Evolutionary conservation across 2,113 vertebrate species (phyloP), one percentile per base, ranked within the genome.

Genomic region (Polypterus bichir): DNA sequence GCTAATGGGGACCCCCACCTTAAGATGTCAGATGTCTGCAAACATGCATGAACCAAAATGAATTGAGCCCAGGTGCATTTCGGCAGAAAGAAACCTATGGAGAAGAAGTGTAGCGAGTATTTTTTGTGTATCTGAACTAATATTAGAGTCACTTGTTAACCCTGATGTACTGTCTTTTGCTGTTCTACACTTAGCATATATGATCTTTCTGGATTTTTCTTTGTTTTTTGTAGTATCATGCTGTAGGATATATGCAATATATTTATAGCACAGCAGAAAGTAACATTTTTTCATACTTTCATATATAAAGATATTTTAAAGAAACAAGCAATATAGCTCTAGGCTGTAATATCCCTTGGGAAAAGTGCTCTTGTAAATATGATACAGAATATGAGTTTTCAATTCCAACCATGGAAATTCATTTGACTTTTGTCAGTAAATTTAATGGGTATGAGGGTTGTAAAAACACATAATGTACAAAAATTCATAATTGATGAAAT

Each of bases 401-500:
- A 56, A 60, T 9, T 59, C 49, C 45, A 59, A 54, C 65, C 27
- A 5, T n/a, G 44, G 5, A 49, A 62, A 68, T 60, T 59, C 57
- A 60, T 62, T 63, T 55, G 27, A 60, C 54, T 57, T 63, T 70
- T 66, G 63, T 63, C 64, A 67, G 65, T 64, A 9, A 51, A 66
- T 65, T 64, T 53, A 54, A 58, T 62, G 63, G 63, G 70, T 57
- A 49, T 7, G 5, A 44, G 52, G 59, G 60, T 51, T 27, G 47
- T 45, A 47, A 61, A 68, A 55, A 62, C 48, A 57, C 44, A 65
- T 59, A 10, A 62, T 55, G 8, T 9, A 27, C 59, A 68, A 60
- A 51, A 55, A 62, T 68, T 57, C 62, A 72, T 75, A 67, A 72
- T 69, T 71, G 65, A 67, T 67, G 46, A 4, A 46, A 60, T 66